These are phyloP conservation scores for Caenorhabditis auriculariae DNA, from an alignment of 2,888 invertebrate genomes.

Conservation along the genomic window DNA sequence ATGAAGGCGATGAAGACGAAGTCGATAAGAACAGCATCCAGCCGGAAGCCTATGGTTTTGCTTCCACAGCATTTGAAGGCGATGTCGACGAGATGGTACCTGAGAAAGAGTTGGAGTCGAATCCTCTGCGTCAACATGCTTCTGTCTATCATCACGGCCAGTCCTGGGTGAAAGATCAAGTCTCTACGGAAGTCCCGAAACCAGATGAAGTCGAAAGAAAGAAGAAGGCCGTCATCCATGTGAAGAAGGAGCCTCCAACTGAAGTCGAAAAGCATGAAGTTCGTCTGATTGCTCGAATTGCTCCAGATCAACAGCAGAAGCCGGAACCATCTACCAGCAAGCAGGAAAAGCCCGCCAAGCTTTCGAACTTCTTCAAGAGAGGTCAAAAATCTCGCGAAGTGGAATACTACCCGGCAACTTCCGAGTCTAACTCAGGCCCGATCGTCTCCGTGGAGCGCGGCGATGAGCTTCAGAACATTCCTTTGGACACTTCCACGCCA, in stretches of 20 bases:
- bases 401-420: constrained; percentile 13
- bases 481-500: too few species aligned
- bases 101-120: constrained; percentile 10
- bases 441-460: constrained; percentile 7
- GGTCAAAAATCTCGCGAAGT: too few species aligned
- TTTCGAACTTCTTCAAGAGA: too few species aligned
- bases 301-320: constrained; percentile 8
- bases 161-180: too few species aligned
- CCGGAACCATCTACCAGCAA: not conserved
- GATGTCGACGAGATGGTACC: constrained; percentile 15
- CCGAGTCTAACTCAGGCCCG: constrained; percentile 10
- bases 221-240: not conserved
- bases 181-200: too few species aligned
- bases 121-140: constrained; percentile 17
- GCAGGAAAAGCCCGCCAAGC: too few species aligned
- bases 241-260: constrained; percentile 4
- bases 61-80: constrained; percentile 33
- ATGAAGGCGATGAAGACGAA: constrained; percentile 33
- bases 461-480: constrained; percentile 12
- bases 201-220: too few species aligned
- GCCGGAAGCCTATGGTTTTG: constrained; percentile 15
- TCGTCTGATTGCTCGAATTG: constrained; percentile 24
- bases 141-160: constrained; percentile 25
- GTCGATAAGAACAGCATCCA: too few species aligned
- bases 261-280: constrained; percentile 19